Evolutionary conservation across 2,797 vertebrate genomes (phyloP), one percentile per base, ranked within the genome.

Genomic region (Molothrus ater): DNA sequence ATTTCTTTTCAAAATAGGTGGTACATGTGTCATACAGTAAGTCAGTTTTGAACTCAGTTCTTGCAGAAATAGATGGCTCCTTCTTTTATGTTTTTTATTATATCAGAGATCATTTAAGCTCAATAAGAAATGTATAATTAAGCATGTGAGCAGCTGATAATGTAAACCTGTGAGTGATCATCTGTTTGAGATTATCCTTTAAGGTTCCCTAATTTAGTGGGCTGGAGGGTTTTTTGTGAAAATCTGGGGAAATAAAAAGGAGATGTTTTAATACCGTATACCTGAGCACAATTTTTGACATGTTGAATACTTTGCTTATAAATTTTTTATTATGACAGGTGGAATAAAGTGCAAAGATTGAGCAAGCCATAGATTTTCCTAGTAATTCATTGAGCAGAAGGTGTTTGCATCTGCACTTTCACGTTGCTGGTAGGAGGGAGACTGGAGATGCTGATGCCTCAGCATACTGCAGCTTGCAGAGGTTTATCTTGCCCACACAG

Each of bases 401-500:
- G 13, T 21, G 9, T 51, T n/a, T 42, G n/a, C 18, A 47, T 53
- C 48, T 76, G 24, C 26, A 65, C 26, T 31, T 71, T 89, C 47
- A 34, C 11, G 21, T 6, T 75, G 31, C 11, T 21, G 17, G 22
- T 81, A 32, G 86, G 69, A 94, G 36, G 20, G 48, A 89, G 7
- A 56, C 18, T 26, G 48, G 74, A 90, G 72, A 56, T 70, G 60
- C 31, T 72, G 75, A 54, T 50, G n/a, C 26, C 38, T 81, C 26
- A 48, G 11, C 31, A 26, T 32, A 43, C 42, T 66, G 69, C 36
- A 68, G 29, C 63, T 91, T 76, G 25, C 51, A 73, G 40, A 76
- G n/a, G 53, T 87, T 93, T 96, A 95, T 93, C 88, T 91, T 93
- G 74, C 36, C n/a, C 73, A 50, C 48, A 50, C 84, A 91, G 83